A percentile compares a stretch with the other conserved stretches of the same genome.
phyloP scores from a whole-genome alignment of 1,140 invertebrate genomes.

The Hylaeus volcanicus region DNA sequence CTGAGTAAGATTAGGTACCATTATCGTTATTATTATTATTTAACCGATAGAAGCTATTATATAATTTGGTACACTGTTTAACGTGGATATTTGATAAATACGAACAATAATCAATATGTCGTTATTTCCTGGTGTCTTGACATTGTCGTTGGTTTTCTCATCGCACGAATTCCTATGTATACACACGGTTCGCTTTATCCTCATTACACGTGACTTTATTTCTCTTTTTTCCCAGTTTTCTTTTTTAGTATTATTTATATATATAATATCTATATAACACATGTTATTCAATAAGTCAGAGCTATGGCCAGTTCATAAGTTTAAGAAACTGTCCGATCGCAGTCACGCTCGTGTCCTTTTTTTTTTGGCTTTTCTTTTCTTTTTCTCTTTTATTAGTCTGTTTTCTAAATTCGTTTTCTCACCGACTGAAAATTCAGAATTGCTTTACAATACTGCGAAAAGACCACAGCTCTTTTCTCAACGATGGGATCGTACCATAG shows the following conservation, averaged over 20 bases:
- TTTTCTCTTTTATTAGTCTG: not conserved
- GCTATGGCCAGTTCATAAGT: conserved; percentile 68
- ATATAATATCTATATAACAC: conserved; percentile 71
- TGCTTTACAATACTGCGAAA: conserved; percentile 47
- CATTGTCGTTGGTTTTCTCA: conserved; percentile 56
- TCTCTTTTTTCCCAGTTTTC: conserved; percentile 31
- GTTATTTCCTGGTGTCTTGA: conserved; percentile 66
- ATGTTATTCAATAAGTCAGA: conserved; percentile 71
- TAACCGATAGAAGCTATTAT: conserved; percentile 70
- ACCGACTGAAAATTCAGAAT: conserved; percentile 22
- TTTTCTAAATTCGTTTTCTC: not conserved
- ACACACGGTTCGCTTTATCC: conserved; percentile 52
- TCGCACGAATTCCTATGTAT: conserved; percentile 63
- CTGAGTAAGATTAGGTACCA: conserved; percentile 74
- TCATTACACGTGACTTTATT: conserved; percentile 55
- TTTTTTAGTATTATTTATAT: conserved; percentile 54
- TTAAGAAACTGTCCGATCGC: conserved; percentile 51
- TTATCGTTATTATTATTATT: conserved; percentile 58
- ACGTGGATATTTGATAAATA: conserved; percentile 66
- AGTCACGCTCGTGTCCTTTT: conserved; percentile 11
- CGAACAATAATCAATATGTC: conserved; percentile 65
- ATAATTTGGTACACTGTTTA: conserved; percentile 71
- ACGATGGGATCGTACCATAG: conserved; percentile 59
- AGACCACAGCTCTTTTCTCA: conserved; percentile 60
- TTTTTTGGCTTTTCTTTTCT: not conserved